Evolutionary conservation across 2,797 vertebrate species (phyloP).

Genomic region (Euphonia xanthogaster): DNA sequence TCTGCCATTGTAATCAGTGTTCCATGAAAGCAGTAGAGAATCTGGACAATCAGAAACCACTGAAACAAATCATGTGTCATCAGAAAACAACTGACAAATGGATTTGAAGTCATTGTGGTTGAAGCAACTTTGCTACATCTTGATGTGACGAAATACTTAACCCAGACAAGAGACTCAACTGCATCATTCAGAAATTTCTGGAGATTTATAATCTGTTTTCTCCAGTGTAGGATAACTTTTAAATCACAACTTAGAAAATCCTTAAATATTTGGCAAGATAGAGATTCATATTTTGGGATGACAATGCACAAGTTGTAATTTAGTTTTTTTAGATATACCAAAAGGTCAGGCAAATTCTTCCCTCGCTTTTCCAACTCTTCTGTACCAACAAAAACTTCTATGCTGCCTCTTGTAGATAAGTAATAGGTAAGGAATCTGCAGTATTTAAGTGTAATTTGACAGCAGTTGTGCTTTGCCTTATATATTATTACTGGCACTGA

Average conservation of each 20-base stretch:
- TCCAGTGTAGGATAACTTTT: background rate
- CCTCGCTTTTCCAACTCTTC: background rate
- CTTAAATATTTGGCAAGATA: background rate
- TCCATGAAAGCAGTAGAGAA: background rate
- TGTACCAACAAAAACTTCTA: background rate
- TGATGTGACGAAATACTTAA: background rate
- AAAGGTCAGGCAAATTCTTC: background rate
- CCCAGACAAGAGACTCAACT: background rate
- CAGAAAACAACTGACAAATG: background rate
- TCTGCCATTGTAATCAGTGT: background rate
- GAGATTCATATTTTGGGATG: background rate
- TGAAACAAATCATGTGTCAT: background rate
- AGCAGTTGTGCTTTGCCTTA: background rate
- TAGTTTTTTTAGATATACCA: background rate
- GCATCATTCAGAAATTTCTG: background rate
- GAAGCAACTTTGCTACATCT: background rate
- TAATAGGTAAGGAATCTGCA: background rate
- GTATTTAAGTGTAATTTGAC: background rate
- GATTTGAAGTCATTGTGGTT: background rate
- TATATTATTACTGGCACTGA: background rate
- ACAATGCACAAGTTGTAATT: background rate
- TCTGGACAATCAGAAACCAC: background rate
- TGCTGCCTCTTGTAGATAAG: background rate
- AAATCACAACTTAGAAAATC: background rate
- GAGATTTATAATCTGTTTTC: background rate